Evolutionary conservation across 2,797 vertebrate species (phyloP).

Genomic region (Parotocinclus haroldoi): DNA sequence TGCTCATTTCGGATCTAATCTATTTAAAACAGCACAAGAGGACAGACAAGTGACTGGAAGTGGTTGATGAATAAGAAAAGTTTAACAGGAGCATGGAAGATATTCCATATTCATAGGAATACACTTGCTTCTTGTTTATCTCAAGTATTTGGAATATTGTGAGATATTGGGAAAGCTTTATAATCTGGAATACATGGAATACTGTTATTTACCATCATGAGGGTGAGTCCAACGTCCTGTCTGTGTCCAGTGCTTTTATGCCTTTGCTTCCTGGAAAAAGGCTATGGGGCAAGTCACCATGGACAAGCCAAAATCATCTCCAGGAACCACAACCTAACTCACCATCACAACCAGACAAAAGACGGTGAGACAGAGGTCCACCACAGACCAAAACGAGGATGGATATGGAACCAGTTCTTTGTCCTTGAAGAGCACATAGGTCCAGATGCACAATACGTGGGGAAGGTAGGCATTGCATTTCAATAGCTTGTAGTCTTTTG

Average conservation of each 20-base stretch:
- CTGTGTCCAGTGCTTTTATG: conserved; percentile 93
- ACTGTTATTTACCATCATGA: conserved; percentile 76
- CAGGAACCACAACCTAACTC: conserved; percentile 57
- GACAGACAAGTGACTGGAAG: conserved; percentile 56
- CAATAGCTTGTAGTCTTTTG: neutral
- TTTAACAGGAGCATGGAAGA: conserved; percentile 49
- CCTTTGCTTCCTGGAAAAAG: conserved; percentile 94
- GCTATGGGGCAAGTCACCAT: conserved; percentile 81
- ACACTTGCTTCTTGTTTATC: conserved; percentile 37
- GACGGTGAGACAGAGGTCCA: conserved; percentile 93
- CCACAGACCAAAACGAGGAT: conserved; percentile 95
- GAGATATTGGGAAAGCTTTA: conserved; percentile 16
- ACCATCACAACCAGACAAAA: conserved; percentile 86
- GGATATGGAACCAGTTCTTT: conserved; percentile 99
- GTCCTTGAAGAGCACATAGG: conserved; percentile 99
- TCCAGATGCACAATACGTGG: conserved; percentile 94
- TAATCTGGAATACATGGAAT: neutral
- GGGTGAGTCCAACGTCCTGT: conserved; percentile 85
- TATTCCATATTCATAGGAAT: conserved; percentile 45
- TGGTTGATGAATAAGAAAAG: conserved; percentile 34
- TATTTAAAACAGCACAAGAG: conserved; percentile 43
- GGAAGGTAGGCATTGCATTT: conserved; percentile 76
- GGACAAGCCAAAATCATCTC: conserved; percentile 68
- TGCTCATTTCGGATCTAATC: conserved; percentile 37
- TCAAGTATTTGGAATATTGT: conserved; percentile 43